These are phyloP conservation scores for Otolemur garnettii DNA, from an alignment of 2,113 vertebrate species.

Conservation along the genomic window DNA sequence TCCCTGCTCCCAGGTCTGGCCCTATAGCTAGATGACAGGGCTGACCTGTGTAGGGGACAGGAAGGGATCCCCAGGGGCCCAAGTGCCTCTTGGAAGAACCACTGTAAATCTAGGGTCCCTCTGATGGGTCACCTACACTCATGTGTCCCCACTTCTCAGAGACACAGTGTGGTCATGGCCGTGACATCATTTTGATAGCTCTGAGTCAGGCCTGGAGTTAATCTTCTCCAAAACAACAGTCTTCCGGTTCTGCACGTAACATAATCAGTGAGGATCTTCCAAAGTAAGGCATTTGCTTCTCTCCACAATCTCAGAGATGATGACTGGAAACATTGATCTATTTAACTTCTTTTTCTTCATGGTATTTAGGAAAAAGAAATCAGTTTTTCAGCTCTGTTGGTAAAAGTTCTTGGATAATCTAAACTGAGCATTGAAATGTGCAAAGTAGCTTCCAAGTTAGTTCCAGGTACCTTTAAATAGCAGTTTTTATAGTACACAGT, in stretches of 20 bases:
- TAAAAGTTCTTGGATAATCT: too few species aligned
- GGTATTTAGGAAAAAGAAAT: too few species aligned
- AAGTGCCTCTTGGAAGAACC: neutral
- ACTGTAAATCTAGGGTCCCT: fast-evolving
- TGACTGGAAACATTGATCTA: too few species aligned
- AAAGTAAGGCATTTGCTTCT: neutral
- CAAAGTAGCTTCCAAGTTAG: too few species aligned
- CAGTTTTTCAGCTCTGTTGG: too few species aligned
- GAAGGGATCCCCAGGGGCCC: neutral
- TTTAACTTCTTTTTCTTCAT: too few species aligned
- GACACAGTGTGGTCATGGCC: neutral
- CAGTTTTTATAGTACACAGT: neutral
- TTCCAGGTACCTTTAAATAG: neutral
- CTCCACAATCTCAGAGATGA: too few species aligned
- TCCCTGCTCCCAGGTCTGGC: neutral
- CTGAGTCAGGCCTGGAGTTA: neutral
- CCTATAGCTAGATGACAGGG: fast-evolving
- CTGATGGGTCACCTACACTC: neutral
- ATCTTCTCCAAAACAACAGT: neutral
- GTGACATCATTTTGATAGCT: neutral
- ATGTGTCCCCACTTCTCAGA: neutral
- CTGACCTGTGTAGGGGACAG: neutral
- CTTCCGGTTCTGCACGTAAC: neutral
- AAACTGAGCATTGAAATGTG: too few species aligned
- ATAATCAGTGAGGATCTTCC: neutral